Evolutionary conservation across 37 sponge, comb jelly and placozoan species (phyloP).

Genomic region (Hexactinellida sp.): DNA sequence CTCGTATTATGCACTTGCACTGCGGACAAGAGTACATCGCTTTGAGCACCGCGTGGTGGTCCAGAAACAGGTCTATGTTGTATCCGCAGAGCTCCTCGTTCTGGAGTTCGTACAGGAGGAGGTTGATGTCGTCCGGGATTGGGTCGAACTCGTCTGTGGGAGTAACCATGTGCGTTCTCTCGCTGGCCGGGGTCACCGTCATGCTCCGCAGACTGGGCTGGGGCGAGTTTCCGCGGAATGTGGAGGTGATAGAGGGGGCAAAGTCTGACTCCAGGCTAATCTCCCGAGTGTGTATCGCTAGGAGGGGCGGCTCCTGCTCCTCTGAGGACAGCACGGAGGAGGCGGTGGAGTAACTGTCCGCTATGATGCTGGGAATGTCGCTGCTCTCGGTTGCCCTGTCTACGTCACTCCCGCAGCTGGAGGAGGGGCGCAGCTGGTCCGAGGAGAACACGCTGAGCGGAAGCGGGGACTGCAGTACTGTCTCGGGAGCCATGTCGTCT

Average conservation of each 20-base stretch:
- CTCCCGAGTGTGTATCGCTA: background rate
- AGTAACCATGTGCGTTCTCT: background rate
- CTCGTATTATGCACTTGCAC: background rate
- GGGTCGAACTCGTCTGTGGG: background rate
- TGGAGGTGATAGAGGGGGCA: background rate
- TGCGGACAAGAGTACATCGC: constrained; percentile 10
- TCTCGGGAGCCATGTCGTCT: background rate
- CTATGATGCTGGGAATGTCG: background rate
- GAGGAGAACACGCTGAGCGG: background rate
- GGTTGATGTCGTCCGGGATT: background rate
- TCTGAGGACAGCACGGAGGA: background rate
- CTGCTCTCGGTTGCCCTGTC: background rate
- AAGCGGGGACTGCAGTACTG: background rate
- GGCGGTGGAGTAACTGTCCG: background rate
- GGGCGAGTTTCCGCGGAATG: background rate
- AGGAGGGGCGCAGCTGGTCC: background rate
- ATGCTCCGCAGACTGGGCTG: background rate
- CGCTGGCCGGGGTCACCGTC: background rate
- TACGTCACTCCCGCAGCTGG: background rate
- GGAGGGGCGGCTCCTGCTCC: background rate
- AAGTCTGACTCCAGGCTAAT: background rate
- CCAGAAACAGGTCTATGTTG: background rate
- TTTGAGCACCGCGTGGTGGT: background rate
- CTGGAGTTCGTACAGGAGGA: background rate
- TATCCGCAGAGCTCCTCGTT: background rate